Evolutionary conservation across 2,888 invertebrate genomes (phyloP), one percentile per base, ranked within the genome.

Genomic region (Cosmorhoe ocellata): DNA sequence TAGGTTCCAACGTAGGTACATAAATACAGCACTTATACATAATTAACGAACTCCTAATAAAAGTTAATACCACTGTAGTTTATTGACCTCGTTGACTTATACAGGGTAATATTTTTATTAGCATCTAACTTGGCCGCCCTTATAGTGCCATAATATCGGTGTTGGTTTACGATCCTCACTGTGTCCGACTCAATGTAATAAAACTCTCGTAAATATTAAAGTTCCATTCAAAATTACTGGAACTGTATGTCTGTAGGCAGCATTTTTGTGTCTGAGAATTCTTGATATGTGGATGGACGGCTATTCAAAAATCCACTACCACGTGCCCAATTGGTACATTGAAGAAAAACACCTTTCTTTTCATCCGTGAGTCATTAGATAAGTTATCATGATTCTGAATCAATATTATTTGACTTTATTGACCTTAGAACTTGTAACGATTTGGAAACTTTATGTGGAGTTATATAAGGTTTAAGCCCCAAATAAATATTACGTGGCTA

Each of bases 201-300:
- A 79, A 77, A 69, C 59, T 57, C 61, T 69, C 69, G 70, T 78
- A 63, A 75, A 73, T 75, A 78, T 78, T 79, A 75, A 73, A 53
- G 65, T 69, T 71, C 68, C 72, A 64, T 69, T 66, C 74, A 72
- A 76, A 18, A 67, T 54, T 31, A 42, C 44, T 45, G 39, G 51
- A 48, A 45, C 38, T 46, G 38, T 14, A 12, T 24, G n/a, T 40
- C 14, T 28, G 13, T 18, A 28, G 26, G 30, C 22, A 30, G 7
- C 18, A 34, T 18, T 18, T 36, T 36, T 12, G 12, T 12, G 38
- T 27, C 9, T 9, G 10, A 22, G 36, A 22, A 22, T 34, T 18
- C 22, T 8, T 13, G n/a, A n/a, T 34, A 24, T 24, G 22, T 18
- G 18, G 18, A 2, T 18, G 18, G 4, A 4, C 4, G 18, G 4